A percentile compares a stretch with the other conserved stretches of the same genome.
Conservation (phyloP, 2,888 invertebrate genomes). For the Pseudanteris insignis region DNA sequence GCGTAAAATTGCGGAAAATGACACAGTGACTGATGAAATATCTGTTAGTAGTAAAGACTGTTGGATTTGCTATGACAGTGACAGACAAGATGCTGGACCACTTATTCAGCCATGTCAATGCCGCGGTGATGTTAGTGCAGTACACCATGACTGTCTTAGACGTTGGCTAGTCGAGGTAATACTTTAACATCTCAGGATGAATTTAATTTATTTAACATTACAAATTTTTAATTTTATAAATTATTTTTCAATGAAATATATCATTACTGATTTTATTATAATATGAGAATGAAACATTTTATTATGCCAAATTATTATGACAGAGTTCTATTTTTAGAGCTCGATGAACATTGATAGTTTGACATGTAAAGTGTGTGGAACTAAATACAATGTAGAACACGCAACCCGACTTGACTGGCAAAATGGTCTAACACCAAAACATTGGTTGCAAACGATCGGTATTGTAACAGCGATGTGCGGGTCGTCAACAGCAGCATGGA, state of each 20-base stretch:
- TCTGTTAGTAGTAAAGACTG: slow-evolving; percentile 78
- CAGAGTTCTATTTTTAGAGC: slow-evolving; percentile 68
- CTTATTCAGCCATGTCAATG: slow-evolving; percentile 91
- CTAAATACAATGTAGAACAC: slow-evolving; percentile 81
- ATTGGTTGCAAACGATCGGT: slow-evolving; percentile 85
- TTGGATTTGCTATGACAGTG: slow-evolving; percentile 92
- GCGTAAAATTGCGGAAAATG: slow-evolving; percentile 49
- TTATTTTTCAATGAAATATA: too few species aligned
- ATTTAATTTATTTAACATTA: slow-evolving; percentile 2
- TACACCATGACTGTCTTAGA: slow-evolving; percentile 89
- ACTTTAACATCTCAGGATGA: slow-evolving; percentile 1
- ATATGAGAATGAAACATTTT: too few species aligned
- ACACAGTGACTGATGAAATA: slow-evolving; percentile 56
- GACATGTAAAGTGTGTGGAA: slow-evolving; percentile 86
- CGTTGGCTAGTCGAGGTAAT: slow-evolving; percentile 88
- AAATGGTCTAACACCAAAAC: slow-evolving; percentile 81
- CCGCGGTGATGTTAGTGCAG: slow-evolving; percentile 90
- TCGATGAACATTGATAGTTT: slow-evolving; percentile 75
- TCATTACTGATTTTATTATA: too few species aligned
- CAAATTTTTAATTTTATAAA: too few species aligned
- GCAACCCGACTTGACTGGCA: slow-evolving; percentile 84
- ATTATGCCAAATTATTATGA: too few species aligned
- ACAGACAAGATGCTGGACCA: slow-evolving; percentile 78
- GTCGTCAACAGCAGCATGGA: slow-evolving; percentile 81
- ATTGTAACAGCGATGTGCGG: slow-evolving; percentile 82